These are phyloP conservation scores for Rhinichthys klamathensis DNA, from an alignment of 2,113 vertebrate species.

Conservation along the genomic window DNA sequence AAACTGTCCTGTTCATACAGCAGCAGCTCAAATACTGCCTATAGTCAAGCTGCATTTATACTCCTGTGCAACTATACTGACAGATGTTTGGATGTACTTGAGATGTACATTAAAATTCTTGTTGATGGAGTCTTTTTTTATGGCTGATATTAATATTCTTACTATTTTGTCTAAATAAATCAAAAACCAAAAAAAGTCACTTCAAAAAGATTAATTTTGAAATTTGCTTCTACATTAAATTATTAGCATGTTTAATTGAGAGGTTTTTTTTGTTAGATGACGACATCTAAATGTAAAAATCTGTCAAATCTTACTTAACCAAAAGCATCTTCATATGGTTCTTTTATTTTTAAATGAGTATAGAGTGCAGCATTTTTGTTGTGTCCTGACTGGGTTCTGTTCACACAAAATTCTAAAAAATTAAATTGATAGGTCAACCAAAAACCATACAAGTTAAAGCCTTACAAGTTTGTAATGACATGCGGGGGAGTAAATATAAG, in stretches of 20 bases:
- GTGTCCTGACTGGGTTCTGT: neutral
- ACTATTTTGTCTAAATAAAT: neutral
- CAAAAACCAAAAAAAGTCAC: neutral
- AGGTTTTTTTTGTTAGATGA: too few relatives aligned
- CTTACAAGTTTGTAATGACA: neutral
- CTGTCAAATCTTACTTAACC: neutral
- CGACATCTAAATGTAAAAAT: too few relatives aligned
- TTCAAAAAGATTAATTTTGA: too few relatives aligned
- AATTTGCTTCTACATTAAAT: too few relatives aligned
- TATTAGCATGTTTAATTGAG: too few relatives aligned
- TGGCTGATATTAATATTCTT: neutral
- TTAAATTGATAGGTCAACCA: neutral
- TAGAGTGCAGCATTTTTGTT: neutral
- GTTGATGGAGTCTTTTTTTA: neutral
- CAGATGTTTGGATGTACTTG: neutral
- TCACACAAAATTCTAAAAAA: neutral
- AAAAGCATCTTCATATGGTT: neutral
- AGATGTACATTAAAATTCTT: neutral
- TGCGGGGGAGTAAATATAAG: too few relatives aligned
- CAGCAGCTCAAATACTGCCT: neutral
- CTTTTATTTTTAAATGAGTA: neutral
- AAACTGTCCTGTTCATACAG: neutral
- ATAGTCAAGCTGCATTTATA: neutral
- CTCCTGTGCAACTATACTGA: neutral
- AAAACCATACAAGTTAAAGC: neutral